Base-by-base conservation (phyloP, 2,888 invertebrate species). In the Melipona beecheii region DNA sequence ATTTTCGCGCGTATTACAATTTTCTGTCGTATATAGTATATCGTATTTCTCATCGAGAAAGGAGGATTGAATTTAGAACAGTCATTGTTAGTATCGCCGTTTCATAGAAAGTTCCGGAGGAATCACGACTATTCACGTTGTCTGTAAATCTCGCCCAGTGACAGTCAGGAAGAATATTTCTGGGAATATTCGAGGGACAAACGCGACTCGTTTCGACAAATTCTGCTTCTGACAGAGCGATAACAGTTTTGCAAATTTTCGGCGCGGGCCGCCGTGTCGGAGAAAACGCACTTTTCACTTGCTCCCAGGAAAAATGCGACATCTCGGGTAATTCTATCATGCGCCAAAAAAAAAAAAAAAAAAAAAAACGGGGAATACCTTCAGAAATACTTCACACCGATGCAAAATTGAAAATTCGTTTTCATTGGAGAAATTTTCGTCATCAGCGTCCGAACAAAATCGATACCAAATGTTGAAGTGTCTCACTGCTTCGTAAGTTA, bases 151-250 rank as follows among this genome's bases (percentile, higher is more conserved):
- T 43, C 15, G 65, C 43, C 27, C 21, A 31, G 4, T n/a, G 24
- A n/a, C 64, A 19, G 52, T 43, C 24, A 11, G 36, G 27, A 24
- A 21, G 54, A 43, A 65, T 66, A 56, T 54, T 65, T 43, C 31
- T 36, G 21, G 36, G 24, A 36, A 75, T 66, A 6, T 75, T 66
- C 65, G 43, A 9, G 27, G 5, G 56, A 19, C 24, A 36, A 43
- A n/a, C 24, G 11, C 54, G 36, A 4, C 36, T n/a, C 43, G 65
- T 75, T 65, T 24, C 43, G 24, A 43, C 19, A 66, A 75, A 75
- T 66, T 66, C 65, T 75, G 75, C 21, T 49, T 27, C 43, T 66
- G 75, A 75, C 75, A 75, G 66, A 56, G 54, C 52, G 43, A 54
- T 75, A 66, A 75, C 66, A 56, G 36, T 65, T 54, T 56, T 56